phyloP scores from a whole-genome alignment of 2,888 invertebrate species.

The Brenthis hecate region DNA sequence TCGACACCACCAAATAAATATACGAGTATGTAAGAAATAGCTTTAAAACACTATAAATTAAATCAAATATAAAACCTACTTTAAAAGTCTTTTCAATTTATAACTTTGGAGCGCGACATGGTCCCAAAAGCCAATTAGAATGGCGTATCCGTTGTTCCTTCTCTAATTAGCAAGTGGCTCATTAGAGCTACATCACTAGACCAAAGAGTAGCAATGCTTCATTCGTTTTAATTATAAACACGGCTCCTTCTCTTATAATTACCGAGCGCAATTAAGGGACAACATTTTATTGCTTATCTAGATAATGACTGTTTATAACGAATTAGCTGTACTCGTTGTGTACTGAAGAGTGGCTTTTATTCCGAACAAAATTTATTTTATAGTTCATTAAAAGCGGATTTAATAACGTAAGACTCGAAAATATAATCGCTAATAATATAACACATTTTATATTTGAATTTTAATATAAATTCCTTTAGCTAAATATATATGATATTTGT shows the following conservation, averaged over 20 bases:
- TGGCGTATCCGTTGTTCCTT: conserved; percentile 77
- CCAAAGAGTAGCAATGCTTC: conserved; percentile 67
- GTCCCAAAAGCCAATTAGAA: conserved; percentile 80
- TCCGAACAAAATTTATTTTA: neutral
- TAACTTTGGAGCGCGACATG: conserved; percentile 43
- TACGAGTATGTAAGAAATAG: neutral
- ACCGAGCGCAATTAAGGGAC: conserved; percentile 71
- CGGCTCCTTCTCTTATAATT: conserved; percentile 71
- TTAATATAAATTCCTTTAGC: too few species aligned
- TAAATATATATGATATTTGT: too few species aligned
- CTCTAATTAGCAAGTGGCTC: conserved; percentile 79
- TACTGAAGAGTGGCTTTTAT: conserved; percentile 19
- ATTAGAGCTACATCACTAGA: conserved; percentile 76
- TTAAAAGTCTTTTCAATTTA: conserved; percentile 35
- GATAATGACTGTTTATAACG: conserved; percentile 58
- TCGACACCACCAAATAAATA: neutral
- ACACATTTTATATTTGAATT: neutral
- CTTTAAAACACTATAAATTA: neutral
- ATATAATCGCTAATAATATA: neutral
- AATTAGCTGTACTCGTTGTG: conserved; percentile 49
- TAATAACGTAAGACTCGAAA: neutral
- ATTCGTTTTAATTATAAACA: conserved; percentile 81
- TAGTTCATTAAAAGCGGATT: conserved; percentile 10
- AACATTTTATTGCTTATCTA: conserved; percentile 69
- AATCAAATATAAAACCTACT: conserved; percentile 27